Base-by-base conservation (phyloP, 1,140 invertebrate species). In the Micrasema minimum region DNA sequence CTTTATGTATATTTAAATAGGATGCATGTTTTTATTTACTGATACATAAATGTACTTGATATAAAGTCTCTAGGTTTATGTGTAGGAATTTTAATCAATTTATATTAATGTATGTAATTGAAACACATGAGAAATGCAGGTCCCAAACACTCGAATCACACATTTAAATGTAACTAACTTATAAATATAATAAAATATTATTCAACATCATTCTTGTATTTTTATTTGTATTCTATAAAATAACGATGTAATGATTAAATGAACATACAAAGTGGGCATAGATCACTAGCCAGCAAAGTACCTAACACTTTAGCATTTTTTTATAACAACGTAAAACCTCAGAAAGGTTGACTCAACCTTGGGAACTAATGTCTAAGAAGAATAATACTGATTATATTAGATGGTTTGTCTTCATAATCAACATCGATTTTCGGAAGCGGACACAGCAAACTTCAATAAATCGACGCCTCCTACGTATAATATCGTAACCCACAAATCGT, bases 111-210 rank as follows among this genome's bases (percentile, higher is more conserved):
- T 57, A 37, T 57, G 31, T 37, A n/a, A 16, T n/a, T 37, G 1
- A 62, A 20, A 43, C 7, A 41, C 38, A 41, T 3, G 57, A 62
- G 57, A 62, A 62, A 62, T 62, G 57, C 57, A 62, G 57, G 57
- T 45, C 57, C 41, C 14, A 45, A 62, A 62, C 57, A 43, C 57
- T 62, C 38, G 11, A 41, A 45, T 62, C 57, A 62, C 41, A 18
- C n/a, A n/a, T 14, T 22, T 57, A 37, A 62, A 23, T 41, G 37
- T 43, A 62, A 43, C 45, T 62, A 43, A 62, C 45, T 62, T 43
- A 14, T 62, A 62, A 62, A 62, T 62, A 20, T 62, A 62, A 62
- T 62, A 51, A 51, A 51, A 12, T 51, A 18, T 45, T 45, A 45
- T n/a, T n/a, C 43, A 45, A 45, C 43, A 14, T 45, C 12, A 14